Evolutionary conservation across 2,797 vertebrate species (phyloP).

Genomic region (Epinephelus awoara): DNA sequence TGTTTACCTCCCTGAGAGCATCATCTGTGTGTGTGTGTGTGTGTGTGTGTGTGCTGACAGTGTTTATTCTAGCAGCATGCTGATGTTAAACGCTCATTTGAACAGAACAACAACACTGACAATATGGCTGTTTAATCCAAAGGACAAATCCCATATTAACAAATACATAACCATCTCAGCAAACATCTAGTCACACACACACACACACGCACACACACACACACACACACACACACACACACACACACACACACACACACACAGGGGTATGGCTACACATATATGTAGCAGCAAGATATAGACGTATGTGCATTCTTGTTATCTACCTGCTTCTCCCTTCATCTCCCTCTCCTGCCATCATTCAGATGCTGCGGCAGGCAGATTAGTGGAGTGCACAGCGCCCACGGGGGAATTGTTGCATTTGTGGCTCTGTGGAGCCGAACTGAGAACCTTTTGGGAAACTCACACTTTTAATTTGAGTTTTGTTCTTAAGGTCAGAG

Average conservation of each 20-base stretch:
- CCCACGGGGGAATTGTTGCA: constrained; percentile 57
- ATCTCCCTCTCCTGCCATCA: constrained; percentile 34
- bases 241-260: not conserved
- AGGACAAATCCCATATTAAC: constrained; percentile 6
- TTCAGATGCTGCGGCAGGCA: constrained; percentile 48
- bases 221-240: too few species aligned
- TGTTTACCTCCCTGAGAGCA: constrained; percentile 31
- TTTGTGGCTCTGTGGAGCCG: constrained; percentile 50
- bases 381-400: constrained; percentile 53
- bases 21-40: constrained; percentile 26
- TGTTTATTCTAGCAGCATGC: constrained; percentile 41
- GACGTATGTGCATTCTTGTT: constrained; percentile 8
- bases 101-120: constrained; percentile 37
- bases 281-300: constrained; percentile 3
- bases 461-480: constrained; percentile 53
- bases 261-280: not conserved
- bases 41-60: constrained; percentile 17
- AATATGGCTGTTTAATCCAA: constrained; percentile 26
- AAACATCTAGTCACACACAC: not conserved
- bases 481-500: constrained; percentile 54
- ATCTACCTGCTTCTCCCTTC: constrained; percentile 20
- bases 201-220: too few species aligned
- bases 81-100: constrained; percentile 43
- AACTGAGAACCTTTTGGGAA: constrained; percentile 55
- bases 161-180: not conserved